These are phyloP conservation scores for Cantharis flavilabris DNA, from an alignment of 2,888 invertebrate species.

Conservation along the genomic window DNA sequence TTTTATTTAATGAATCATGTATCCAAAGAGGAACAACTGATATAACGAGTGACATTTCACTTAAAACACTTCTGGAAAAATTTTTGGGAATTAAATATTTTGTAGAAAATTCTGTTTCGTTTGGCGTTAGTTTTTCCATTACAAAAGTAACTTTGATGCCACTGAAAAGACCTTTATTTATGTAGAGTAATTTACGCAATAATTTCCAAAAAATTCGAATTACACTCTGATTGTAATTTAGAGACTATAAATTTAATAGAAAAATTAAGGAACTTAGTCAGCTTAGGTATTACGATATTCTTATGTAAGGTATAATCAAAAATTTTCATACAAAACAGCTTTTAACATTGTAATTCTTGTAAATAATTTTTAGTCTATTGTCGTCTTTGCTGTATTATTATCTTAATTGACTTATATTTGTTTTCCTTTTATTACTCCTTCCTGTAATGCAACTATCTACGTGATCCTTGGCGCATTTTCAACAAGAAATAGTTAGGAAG, in stretches of 20 bases:
- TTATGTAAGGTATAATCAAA: background rate
- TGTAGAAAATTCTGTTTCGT: no score
- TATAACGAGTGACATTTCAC: no score
- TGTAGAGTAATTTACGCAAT: no score
- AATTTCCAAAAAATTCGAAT: background rate
- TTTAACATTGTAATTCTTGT: constrained; percentile 1
- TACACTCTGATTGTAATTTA: background rate
- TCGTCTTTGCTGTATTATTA: constrained; percentile 5
- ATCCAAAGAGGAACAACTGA: no score
- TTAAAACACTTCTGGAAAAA: no score
- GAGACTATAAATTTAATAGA: background rate
- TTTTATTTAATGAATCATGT: no score
- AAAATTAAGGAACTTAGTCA: background rate
- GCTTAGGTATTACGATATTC: background rate
- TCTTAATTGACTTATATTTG: constrained; percentile 7
- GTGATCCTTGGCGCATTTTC: background rate
- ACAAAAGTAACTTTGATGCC: no score
- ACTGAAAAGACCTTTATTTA: no score
- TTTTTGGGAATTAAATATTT: no score
- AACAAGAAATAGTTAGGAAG: background rate
- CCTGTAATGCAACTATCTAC: constrained; percentile 5
- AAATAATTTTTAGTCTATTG: constrained; percentile 4
- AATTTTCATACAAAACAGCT: background rate
- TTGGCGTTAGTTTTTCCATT: no score
- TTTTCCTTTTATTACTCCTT: constrained; percentile 8